These are phyloP conservation scores for Colaptes auratus DNA, from an alignment of 2,113 vertebrate genomes.

Conservation along the genomic window DNA sequence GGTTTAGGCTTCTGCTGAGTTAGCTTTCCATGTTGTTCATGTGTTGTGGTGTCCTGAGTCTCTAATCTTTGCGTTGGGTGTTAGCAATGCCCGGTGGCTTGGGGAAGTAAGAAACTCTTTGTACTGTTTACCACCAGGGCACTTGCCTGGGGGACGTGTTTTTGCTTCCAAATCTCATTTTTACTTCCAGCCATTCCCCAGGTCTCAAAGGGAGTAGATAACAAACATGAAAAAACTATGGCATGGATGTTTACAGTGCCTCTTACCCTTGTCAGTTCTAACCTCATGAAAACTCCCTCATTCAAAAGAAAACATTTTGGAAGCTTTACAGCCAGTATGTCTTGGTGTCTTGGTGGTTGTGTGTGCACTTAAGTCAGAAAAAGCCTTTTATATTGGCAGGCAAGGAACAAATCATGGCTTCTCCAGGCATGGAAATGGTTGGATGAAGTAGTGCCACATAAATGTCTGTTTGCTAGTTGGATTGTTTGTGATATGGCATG, in stretches of 20 bases:
- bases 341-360: not conserved
- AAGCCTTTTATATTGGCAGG: not conserved
- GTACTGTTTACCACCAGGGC: rapidly evolving
- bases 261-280: not conserved
- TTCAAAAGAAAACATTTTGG: not conserved
- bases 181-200: not conserved
- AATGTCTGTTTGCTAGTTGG: not conserved
- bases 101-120: not conserved
- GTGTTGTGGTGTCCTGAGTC: not conserved
- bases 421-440: not conserved
- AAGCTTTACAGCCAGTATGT: not conserved
- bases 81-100: not conserved
- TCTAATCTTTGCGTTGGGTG: not conserved
- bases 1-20: not conserved
- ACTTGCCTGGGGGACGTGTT: not conserved
- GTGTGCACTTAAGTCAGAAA: not conserved
- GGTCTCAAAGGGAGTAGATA: not conserved
- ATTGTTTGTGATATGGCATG: not conserved
- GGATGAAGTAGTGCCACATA: not conserved
- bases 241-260: not conserved
- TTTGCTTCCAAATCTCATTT: not conserved
- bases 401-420: not conserved
- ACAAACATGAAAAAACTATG: not conserved
- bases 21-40: not conserved
- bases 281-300: not conserved